Evolutionary conservation across 2,113 vertebrate genomes (phyloP).

Genomic region (Bombycilla garrulus): DNA sequence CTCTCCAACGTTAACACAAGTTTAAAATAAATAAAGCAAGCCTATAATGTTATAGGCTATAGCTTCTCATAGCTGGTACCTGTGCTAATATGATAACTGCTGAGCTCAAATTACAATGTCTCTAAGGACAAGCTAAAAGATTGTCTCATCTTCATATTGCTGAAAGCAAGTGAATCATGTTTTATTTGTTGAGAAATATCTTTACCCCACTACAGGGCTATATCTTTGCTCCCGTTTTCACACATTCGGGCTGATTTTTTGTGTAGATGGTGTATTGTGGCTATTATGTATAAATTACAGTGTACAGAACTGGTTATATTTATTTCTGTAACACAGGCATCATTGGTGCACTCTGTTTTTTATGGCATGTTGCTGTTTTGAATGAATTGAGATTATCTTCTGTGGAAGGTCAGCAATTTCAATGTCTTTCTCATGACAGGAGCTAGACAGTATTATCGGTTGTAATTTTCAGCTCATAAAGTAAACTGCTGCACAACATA

Average conservation of each 20-base stretch:
- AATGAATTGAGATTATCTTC: conserved; percentile 38
- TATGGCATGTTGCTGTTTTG: neutral
- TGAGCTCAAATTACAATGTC: conserved; percentile 9
- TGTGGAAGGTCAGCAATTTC: conserved; percentile 12
- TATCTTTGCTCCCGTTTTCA: conserved; percentile 5
- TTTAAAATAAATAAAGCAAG: conserved; percentile 26
- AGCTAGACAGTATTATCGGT: conserved; percentile 23
- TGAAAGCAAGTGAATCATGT: conserved; percentile 15
- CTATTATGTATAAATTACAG: conserved; percentile 19
- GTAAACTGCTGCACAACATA: neutral
- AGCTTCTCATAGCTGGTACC: neutral
- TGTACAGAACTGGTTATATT: conserved; percentile 38
- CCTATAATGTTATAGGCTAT: neutral
- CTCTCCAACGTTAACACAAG: neutral
- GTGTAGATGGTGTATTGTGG: neutral
- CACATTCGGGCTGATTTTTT: conserved; percentile 21
- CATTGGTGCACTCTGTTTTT: neutral
- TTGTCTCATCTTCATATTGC: conserved; percentile 40
- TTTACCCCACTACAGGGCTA: neutral
- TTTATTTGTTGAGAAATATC: conserved; percentile 38
- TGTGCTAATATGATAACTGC: neutral
- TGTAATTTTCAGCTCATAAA: neutral
- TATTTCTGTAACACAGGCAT: conserved; percentile 37
- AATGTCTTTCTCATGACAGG: conserved; percentile 7
- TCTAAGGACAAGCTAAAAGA: conserved; percentile 32